Conservation (phyloP, 2,797 vertebrate genomes). For the Micromesistius poutassou region DNA sequence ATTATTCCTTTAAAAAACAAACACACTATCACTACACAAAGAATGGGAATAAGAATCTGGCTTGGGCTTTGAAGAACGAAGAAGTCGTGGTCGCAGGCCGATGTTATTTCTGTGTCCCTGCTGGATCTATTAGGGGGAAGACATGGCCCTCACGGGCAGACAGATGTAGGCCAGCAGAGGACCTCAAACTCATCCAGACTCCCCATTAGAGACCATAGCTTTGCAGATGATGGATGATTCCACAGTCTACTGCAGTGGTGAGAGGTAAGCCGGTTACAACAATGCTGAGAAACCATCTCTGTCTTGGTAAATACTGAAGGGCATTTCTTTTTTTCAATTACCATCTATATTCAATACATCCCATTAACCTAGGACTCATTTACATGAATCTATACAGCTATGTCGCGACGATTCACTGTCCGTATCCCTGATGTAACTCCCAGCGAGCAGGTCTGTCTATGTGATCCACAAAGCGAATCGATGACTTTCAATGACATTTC, state of each 20-base stretch:
- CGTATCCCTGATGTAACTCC: neutral
- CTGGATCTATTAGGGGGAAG: slow-evolving; percentile 34
- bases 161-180: slow-evolving; percentile 10
- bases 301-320: neutral
- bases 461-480: slow-evolving; percentile 16
- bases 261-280: neutral
- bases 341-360: neutral
- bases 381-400: neutral
- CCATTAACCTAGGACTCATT: neutral
- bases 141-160: slow-evolving; percentile 7
- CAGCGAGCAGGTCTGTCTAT: neutral
- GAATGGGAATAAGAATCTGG: neutral
- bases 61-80: slow-evolving; percentile 5
- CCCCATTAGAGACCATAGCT: neutral
- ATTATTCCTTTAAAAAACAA: neutral
- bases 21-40: neutral
- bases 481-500: slow-evolving; percentile 26
- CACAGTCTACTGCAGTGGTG: neutral
- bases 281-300: neutral
- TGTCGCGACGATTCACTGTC: neutral
- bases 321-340: neutral
- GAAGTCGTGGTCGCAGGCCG: neutral
- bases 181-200: neutral
- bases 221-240: neutral
- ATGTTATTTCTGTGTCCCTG: slow-evolving; percentile 20